phyloP scores from a whole-genome alignment of 2,797 vertebrate genomes.

The Gambusia yucatana region DNA sequence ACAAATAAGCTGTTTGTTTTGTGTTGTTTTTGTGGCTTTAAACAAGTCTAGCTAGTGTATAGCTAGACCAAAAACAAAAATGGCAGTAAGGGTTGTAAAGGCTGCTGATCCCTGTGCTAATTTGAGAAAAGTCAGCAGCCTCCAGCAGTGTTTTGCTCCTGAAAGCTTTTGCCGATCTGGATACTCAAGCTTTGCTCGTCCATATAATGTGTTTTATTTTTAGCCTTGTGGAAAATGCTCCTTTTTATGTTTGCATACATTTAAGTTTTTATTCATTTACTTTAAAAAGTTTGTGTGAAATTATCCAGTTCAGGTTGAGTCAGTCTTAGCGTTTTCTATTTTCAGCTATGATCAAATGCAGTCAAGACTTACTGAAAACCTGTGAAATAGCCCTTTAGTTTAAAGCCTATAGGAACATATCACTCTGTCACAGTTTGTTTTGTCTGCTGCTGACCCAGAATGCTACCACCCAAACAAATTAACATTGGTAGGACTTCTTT shows the following conservation, averaged over 20 bases:
- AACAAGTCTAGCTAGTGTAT: not conserved
- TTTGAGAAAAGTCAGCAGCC: not conserved
- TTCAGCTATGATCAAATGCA: not conserved
- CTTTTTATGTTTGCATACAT: not conserved
- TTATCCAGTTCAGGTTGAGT: not conserved
- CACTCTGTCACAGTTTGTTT: not conserved
- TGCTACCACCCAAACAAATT: not conserved
- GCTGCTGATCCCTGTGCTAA: not conserved
- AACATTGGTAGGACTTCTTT: not conserved
- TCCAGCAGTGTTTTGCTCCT: not conserved
- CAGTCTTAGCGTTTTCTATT: not conserved
- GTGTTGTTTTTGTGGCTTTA: not conserved
- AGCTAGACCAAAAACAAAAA: not conserved
- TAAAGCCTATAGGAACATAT: not conserved
- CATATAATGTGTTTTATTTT: not conserved
- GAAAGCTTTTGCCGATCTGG: not conserved
- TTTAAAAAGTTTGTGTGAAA: not conserved
- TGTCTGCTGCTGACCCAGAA: not conserved
- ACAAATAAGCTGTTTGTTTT: not conserved
- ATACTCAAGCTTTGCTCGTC: not conserved
- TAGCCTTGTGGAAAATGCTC: not conserved
- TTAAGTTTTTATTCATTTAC: not conserved
- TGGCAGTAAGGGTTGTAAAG: not conserved
- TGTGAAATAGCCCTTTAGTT: not conserved
- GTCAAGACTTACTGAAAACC: not conserved